phyloP scores from a whole-genome alignment of 2,113 vertebrate species.

The Sakesphorus luctuosus region DNA sequence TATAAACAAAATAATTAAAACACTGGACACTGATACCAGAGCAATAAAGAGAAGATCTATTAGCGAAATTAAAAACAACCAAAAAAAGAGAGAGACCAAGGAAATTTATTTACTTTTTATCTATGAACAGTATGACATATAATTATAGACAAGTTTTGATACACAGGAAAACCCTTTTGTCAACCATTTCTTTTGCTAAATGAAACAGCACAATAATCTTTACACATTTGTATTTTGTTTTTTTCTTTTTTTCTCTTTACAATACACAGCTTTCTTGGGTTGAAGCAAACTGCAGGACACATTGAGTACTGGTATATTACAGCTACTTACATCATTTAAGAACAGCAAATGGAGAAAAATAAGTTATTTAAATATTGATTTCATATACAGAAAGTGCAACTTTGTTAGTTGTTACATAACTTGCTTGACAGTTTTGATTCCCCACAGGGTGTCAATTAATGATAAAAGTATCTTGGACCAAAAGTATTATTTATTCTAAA shows the following conservation, averaged over 20 bases:
- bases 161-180: conserved; percentile 92
- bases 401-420: conserved; percentile 93
- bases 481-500: conserved; percentile 68
- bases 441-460: conserved; percentile 71
- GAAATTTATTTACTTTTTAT: conserved; percentile 82
- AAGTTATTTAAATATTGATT: conserved; percentile 99
- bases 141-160: conserved; percentile 93
- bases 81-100: conserved; percentile 52
- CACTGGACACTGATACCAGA: neutral
- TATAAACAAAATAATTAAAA: neutral
- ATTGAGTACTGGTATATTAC: conserved; percentile 95
- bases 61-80: neutral
- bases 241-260: conserved; percentile 83
- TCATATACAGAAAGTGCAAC: conserved; percentile 99
- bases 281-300: conserved; percentile 89
- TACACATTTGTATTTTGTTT: conserved; percentile 82
- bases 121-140: conserved; percentile 91
- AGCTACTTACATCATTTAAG: conserved; percentile 97
- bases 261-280: conserved; percentile 88
- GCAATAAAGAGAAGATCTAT: neutral
- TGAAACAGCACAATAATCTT: conserved; percentile 94
- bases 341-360: conserved; percentile 93
- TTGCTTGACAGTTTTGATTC: conserved; percentile 77
- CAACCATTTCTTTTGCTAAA: conserved; percentile 90
- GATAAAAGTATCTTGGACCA: conserved; percentile 71